phyloP scores from a whole-genome alignment of 1,140 invertebrate genomes.

The Eurytemora carolleeae region DNA sequence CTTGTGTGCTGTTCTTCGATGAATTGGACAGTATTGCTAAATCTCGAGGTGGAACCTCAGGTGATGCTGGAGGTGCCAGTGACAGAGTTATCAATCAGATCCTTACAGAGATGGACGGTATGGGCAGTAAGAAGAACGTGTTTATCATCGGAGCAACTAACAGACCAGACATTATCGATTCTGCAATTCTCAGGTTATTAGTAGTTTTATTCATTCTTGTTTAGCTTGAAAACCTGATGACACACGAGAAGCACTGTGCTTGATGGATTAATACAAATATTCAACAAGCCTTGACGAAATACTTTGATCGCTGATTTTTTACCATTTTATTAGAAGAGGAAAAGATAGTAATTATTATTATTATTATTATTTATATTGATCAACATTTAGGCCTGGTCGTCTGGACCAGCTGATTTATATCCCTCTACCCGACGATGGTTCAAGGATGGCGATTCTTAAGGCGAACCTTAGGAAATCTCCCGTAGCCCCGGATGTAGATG shows the following conservation, averaged over 20 bases:
- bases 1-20: slow-evolving; percentile 98
- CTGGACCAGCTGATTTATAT: slow-evolving; percentile 99
- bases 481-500: slow-evolving; percentile 80
- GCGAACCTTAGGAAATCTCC: slow-evolving; percentile 94
- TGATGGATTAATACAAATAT: too few relatives aligned
- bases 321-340: too few relatives aligned
- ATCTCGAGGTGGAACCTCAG: slow-evolving; percentile 84
- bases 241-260: too few relatives aligned
- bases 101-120: slow-evolving; percentile 99
- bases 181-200: slow-evolving; percentile 56
- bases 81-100: slow-evolving; percentile 99
- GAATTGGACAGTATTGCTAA: slow-evolving; percentile 99
- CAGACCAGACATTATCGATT: slow-evolving; percentile 89
- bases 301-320: too few relatives aligned
- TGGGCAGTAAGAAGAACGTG: slow-evolving; percentile 99
- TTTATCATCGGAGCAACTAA: slow-evolving; percentile 99
- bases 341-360: too few relatives aligned
- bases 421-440: slow-evolving; percentile 95
- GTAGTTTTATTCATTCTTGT: neutral
- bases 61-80: slow-evolving; percentile 93
- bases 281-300: too few relatives aligned
- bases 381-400: slow-evolving; percentile 70
- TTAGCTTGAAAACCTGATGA: too few relatives aligned
- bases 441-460: slow-evolving; percentile 79
- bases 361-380: too few relatives aligned